These are phyloP conservation scores for Pseudochirops cupreus DNA, from an alignment of 2,797 vertebrate genomes.

Conservation along the genomic window DNA sequence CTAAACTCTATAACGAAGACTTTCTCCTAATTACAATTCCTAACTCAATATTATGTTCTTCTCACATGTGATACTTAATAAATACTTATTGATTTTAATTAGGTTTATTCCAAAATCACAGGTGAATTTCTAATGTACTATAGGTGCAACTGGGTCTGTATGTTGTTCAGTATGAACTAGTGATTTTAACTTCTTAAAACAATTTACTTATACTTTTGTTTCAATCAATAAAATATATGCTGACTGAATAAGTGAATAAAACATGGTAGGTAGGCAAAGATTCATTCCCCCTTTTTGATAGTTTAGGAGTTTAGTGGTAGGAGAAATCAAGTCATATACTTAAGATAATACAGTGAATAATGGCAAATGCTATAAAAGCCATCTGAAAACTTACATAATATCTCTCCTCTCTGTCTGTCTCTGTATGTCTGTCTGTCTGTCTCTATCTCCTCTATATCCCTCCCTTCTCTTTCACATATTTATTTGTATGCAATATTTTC, in stretches of 20 bases:
- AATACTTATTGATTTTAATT: neutral
- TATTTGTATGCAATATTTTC: neutral
- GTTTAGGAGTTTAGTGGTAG: too few relatives aligned
- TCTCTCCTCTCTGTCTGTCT: too few relatives aligned
- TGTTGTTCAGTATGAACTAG: neutral
- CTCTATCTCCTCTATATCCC: neutral
- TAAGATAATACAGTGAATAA: neutral
- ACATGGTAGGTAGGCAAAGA: too few relatives aligned
- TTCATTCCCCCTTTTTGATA: too few relatives aligned
- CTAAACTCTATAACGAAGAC: neutral
- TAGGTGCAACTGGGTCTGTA: neutral
- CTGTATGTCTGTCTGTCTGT: too few relatives aligned
- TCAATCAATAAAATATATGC: too few relatives aligned
- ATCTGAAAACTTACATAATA: neutral
- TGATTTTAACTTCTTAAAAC: too few relatives aligned
- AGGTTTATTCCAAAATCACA: neutral
- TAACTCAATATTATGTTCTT: neutral
- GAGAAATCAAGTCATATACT: too few relatives aligned
- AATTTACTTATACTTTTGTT: too few relatives aligned
- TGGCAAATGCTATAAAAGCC: neutral
- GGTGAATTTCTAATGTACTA: neutral
- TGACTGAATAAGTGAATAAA: too few relatives aligned
- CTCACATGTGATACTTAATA: neutral
- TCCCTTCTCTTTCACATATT: neutral
- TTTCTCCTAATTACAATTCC: neutral